Conservation (phyloP, 2,113 vertebrate genomes). For the Sander vitreus region DNA sequence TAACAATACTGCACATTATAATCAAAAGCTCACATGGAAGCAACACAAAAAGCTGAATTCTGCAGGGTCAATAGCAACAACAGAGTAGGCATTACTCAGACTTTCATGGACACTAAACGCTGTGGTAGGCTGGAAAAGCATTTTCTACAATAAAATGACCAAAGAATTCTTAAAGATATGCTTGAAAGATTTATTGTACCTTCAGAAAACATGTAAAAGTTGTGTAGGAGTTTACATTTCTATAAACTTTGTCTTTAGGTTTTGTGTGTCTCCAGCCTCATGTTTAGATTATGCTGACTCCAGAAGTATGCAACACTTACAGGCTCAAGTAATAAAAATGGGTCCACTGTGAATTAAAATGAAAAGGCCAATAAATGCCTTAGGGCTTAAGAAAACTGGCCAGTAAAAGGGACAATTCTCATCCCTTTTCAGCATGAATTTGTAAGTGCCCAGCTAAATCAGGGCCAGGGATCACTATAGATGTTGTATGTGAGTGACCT, state of each 20-base stretch:
- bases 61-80: conserved; percentile 11
- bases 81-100: neutral
- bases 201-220: neutral
- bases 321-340: conserved; percentile 28
- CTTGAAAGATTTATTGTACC: neutral
- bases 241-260: neutral
- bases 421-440: conserved; percentile 27
- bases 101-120: neutral
- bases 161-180: conserved; percentile 15
- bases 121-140: neutral
- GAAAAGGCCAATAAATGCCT: conserved; percentile 25
- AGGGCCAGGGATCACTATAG: neutral
- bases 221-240: conserved; percentile 7
- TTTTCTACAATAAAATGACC: neutral
- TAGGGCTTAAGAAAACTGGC: conserved; percentile 6
- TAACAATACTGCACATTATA: neutral
- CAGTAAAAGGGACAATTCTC: conserved; percentile 7
- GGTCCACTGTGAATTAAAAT: conserved; percentile 27
- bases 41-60: conserved; percentile 12
- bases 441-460: conserved; percentile 4
- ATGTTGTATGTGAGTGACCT: neutral
- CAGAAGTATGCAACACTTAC: conserved; percentile 19
- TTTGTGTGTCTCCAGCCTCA: conserved; percentile 20
- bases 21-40: conserved; percentile 8
- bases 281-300: conserved; percentile 50